These are phyloP conservation scores for Aporophyla nigra DNA, from an alignment of 2,888 invertebrate genomes.

Conservation along the genomic window DNA sequence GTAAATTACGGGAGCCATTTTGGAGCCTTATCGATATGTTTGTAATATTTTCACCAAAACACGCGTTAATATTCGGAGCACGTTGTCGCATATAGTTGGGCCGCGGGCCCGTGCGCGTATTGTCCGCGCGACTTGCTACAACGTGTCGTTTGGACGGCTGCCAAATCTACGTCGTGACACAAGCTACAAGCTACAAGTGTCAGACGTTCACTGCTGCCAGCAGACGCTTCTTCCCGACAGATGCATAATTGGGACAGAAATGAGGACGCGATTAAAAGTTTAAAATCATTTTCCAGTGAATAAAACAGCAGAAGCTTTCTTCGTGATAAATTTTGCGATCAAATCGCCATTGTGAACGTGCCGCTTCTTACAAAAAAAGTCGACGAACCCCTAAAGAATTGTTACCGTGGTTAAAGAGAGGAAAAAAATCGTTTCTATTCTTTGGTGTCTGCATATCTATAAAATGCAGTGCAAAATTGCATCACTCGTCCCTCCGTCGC, in stretches of 20 bases:
- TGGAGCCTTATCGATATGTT: conserved; percentile 48
- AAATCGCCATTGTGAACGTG: conserved; percentile 63
- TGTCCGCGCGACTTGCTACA: conserved; percentile 69
- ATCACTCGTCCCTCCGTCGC: conserved; percentile 73
- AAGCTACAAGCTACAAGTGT: conserved; percentile 88
- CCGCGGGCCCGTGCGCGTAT: conserved; percentile 52
- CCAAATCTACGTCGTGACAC: conserved; percentile 80
- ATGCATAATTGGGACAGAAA: conserved; percentile 83
- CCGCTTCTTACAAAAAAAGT: conserved; percentile 52
- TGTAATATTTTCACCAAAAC: conserved; percentile 61
- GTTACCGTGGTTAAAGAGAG: conserved; percentile 70
- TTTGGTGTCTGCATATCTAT: conserved; percentile 71
- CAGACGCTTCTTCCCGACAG: conserved; percentile 77
- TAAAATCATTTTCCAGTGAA: conserved; percentile 70
- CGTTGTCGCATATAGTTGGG: conserved; percentile 60
- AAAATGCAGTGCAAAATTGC: conserved; percentile 82
- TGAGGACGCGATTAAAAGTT: conserved; percentile 77
- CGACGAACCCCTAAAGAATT: conserved; percentile 63
- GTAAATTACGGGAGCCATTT: conserved; percentile 15
- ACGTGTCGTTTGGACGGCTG: conserved; percentile 78
- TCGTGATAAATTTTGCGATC: conserved; percentile 21
- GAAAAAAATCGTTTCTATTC: conserved; percentile 74
- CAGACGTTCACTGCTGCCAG: conserved; percentile 75
- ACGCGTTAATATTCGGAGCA: conserved; percentile 68
- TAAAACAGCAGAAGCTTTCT: conserved; percentile 55